Evolutionary conservation across 2,888 invertebrate species (phyloP), one percentile per base, ranked within the genome.

Genomic region (Hyppa rectilinea): DNA sequence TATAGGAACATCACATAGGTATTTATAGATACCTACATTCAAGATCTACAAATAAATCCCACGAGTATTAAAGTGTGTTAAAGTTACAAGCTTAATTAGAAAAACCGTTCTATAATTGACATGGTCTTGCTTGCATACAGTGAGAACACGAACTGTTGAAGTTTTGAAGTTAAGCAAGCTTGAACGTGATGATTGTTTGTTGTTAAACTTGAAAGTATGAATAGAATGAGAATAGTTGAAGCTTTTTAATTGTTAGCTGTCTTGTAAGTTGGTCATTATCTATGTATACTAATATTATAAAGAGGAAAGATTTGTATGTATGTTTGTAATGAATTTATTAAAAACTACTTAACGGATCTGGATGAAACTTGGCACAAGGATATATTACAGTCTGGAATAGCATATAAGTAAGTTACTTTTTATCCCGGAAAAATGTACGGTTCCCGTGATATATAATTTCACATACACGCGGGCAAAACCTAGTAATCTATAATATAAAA

Each of bases 1-100:
- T n/a, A n/a, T n/a, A n/a, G n/a, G n/a, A n/a, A n/a, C n/a, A n/a
- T n/a, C n/a, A 38, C 12, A 36, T n/a, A 38, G 23, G n/a, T 34
- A 34, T n/a, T n/a, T n/a, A n/a, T n/a, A n/a, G n/a, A n/a, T 7
- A 10, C 7, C 4, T 29, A 12, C 4, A 26, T 64, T 40, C 5
- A 52, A 52, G 36, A 62, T 10, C 12, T 17, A 43, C 7, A 9
- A 59, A 73, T 23, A 47, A 52, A 71, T 81, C 81, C 66, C 78
- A 78, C 77, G 78, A 71, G 71, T 61, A 67, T 81, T 71, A 67
- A 67, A 58, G n/a, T 78, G 65, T 66, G 56, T 67, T 45, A 23
- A 56, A 63, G 52, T 53, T 67, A 81, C 53, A 71, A 50, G 60
- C 60, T 71, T 62, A 67, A 78, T 81, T 78, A 79, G 59, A 67